These are phyloP conservation scores for Oophaga pumilio DNA, from an alignment of 2,113 vertebrate genomes.

Conservation along the genomic window DNA sequence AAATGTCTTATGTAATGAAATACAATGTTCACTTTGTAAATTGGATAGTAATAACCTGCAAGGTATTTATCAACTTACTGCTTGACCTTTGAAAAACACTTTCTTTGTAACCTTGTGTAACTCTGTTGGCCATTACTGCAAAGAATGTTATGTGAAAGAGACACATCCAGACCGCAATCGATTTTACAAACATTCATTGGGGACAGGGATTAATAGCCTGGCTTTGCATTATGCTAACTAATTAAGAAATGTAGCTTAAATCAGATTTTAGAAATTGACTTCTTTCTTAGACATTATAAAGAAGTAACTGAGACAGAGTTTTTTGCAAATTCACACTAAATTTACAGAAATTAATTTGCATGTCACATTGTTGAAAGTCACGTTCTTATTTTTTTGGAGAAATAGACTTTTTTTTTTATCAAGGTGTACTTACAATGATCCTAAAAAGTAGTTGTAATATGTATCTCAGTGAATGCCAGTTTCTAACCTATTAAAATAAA, in stretches of 20 bases:
- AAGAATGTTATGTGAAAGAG: conserved; percentile 86
- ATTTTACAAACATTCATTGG: conserved; percentile 97
- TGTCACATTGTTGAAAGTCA: neutral
- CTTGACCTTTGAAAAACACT: conserved; percentile 81
- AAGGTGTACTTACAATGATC: too few species aligned
- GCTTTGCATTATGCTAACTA: conserved; percentile 80
- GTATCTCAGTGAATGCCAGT: too few species aligned
- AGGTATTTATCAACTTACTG: conserved; percentile 83
- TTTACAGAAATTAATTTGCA: neutral
- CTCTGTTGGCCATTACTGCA: conserved; percentile 70
- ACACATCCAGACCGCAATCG: conserved; percentile 89
- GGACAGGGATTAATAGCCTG: conserved; percentile 86
- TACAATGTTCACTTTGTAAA: conserved; percentile 32
- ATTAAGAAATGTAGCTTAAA: conserved; percentile 93
- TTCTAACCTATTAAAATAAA: too few species aligned
- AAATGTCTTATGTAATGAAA: conserved; percentile 4
- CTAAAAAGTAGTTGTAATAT: too few species aligned
- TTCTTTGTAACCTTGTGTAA: conserved; percentile 80
- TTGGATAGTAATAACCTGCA: neutral
- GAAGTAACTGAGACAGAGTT: conserved; percentile 3
- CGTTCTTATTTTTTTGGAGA: neutral
- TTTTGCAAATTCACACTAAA: neutral
- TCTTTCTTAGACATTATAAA: conserved; percentile 62
- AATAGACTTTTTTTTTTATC: neutral
- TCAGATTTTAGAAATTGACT: conserved; percentile 88